Evolutionary conservation across 2,797 vertebrate genomes (phyloP).

Genomic region (Clarias fuscus): DNA sequence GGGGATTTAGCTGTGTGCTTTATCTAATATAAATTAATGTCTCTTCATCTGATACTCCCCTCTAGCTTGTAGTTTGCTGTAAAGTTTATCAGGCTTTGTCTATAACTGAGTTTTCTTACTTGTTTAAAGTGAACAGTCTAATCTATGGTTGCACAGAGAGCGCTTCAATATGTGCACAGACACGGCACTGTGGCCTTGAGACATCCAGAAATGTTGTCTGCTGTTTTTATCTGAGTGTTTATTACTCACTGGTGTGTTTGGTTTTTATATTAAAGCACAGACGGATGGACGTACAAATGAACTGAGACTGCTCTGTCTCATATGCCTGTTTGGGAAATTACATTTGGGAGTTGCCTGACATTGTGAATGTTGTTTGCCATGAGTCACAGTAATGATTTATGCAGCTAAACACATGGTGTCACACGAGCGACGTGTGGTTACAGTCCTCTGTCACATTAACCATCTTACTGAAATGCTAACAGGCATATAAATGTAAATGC

Average conservation of each 20-base stretch:
- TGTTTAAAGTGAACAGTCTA: not conserved
- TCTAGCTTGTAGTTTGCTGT: not conserved
- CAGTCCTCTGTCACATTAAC: not conserved
- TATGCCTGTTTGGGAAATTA: slow-evolving; percentile 17
- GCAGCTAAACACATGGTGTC: not conserved
- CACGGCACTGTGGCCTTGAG: not conserved
- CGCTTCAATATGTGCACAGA: not conserved
- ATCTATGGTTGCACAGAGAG: not conserved
- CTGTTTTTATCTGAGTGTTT: not conserved
- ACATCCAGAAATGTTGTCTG: not conserved
- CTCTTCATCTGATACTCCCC: not conserved
- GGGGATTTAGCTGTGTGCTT: not conserved
- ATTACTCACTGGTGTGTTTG: not conserved
- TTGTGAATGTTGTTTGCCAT: not conserved
- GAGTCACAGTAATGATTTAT: not conserved
- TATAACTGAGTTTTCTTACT: not conserved
- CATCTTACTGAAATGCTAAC: not conserved
- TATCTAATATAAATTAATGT: not conserved
- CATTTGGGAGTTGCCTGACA: slow-evolving; percentile 16
- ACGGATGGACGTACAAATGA: not conserved
- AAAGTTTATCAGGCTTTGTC: not conserved
- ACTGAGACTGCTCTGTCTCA: not conserved
- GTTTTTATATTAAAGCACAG: not conserved
- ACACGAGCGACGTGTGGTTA: not conserved
- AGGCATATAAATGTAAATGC: not conserved